phyloP scores from a whole-genome alignment of 2,888 invertebrate species.

The Orgyia antiqua region DNA sequence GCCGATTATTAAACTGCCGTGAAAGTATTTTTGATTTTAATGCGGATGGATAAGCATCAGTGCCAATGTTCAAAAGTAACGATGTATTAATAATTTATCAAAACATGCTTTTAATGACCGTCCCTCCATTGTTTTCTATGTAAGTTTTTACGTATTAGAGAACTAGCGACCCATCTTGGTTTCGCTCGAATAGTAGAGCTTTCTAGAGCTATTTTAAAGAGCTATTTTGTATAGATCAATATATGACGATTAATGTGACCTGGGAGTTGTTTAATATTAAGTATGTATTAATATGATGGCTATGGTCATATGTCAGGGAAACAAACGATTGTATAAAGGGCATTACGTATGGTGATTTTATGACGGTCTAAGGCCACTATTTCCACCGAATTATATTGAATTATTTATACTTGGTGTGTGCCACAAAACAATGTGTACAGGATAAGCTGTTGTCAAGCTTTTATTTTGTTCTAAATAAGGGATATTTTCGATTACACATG shows the following conservation, averaged over 20 bases:
- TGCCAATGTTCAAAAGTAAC: constrained; percentile 42
- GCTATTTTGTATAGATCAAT: too few relatives aligned
- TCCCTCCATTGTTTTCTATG: constrained; percentile 38
- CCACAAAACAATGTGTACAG: not conserved
- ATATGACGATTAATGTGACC: too few relatives aligned
- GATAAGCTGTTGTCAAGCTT: not conserved
- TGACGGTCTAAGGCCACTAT: constrained; percentile 9
- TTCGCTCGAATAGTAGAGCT: too few relatives aligned
- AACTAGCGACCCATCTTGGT: too few relatives aligned
- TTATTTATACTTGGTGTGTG: constrained; percentile 3
- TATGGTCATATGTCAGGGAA: constrained; percentile 7
- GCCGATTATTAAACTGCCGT: constrained; percentile 8
- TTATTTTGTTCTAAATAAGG: too few relatives aligned
- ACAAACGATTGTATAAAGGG: constrained; percentile 8
- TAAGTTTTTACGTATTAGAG: too few relatives aligned
- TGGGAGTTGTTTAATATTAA: constrained; percentile 30
- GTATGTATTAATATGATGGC: too few relatives aligned
- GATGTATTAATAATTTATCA: constrained; percentile 42
- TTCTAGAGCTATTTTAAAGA: too few relatives aligned
- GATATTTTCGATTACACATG: too few relatives aligned
- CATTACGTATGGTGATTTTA: constrained; percentile 25
- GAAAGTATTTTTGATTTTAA: constrained; percentile 26
- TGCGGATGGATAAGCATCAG: constrained; percentile 30
- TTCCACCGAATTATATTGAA: constrained; percentile 5
- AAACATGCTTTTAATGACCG: constrained; percentile 36